Evolutionary conservation across 2,797 vertebrate species (phyloP), one percentile per base, ranked within the genome.

Genomic region (Halcyon chelicuti): DNA sequence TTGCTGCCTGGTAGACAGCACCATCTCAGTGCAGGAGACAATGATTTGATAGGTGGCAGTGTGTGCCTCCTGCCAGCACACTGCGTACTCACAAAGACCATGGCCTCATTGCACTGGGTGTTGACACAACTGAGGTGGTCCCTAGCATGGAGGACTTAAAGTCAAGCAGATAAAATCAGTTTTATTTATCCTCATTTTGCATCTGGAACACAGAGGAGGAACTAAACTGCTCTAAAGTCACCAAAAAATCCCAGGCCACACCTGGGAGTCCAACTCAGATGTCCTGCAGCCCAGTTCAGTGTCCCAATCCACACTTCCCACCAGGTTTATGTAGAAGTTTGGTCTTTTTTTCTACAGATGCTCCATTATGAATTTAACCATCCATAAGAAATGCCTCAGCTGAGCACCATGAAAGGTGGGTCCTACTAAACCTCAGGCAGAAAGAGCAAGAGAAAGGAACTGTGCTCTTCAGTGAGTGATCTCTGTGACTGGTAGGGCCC

Each of bases 71-170:
- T 39, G 35, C 29, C 62, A 88, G 47, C 44, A 52, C 54, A 16
- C 3, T 8, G 2, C 66, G 20, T 7, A 2, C 10, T n/a, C 44
- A 26, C 5, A 3, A 46, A 37, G 25, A 40, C 17, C 14, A 0
- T 0, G 7, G 46, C 47, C 35, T 55, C 42, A 0, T 1, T 23
- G 31, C 0, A 0, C 0, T 29, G 57, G 52, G 23, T 16, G 15
- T 44, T 72, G 37, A 67, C 28, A 67, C 44, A 70, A 19, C 39
- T 0, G 0, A 52, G 39, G 18, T 1, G 21, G 55, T 3, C 39
- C 54, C 31, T 31, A 58, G 22, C 37, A 21, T 0, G 28, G 14
- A 49, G 52, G 31, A 62, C 17, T 60, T 19, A 16, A 0, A 4
- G 55, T 46, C 21, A 29, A 57, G 14, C 5, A 25, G 39, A 49